Base-by-base conservation (phyloP, 2,797 vertebrate species). In the Rhadinocentrus ornatus region DNA sequence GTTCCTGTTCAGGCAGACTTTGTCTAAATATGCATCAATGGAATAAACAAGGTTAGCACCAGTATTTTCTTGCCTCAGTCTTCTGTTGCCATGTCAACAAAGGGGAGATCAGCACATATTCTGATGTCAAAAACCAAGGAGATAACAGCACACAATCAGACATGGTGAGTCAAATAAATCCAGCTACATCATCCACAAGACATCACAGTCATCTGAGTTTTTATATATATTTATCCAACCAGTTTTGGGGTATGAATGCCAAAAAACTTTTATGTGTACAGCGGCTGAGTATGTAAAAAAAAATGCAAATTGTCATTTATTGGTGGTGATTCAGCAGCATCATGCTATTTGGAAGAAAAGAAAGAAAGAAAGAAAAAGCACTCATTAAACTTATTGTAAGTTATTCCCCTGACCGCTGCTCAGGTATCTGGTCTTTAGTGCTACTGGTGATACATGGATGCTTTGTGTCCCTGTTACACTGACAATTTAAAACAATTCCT, bases 61-160 rank as follows among this genome's bases (percentile, higher is more conserved):
- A 46, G 44, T 9, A n/a, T 10, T 48, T 48, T 11, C n/a, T 48
- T 48, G 46, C 46, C n/a, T 48, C 46, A 8, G 46, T 48, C n/a
- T 48, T 48, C 46, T 48, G 46, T 48, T 48, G 46, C 46, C 46
- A 48, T 48, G 46, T 48, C 46, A 48, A 48, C 46, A 48, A 48
- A 48, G 46, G 18, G 46, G n/a, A 22, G 20, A 22, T 48, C 9
- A 1, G 46, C 3, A 6, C 46, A 48, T 48, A 48, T 22, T 48
- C 46, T 22, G 2, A 11, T 48, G 46, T 48, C 46, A 48, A 48
- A n/a, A n/a, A 22, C 46, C 8, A n/a, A 9, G 7, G 2, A 48
- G 46, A 48, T 48, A 48, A 48, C 18, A 46, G 20, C 46, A 48
- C 46, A 48, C 46, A 48, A 10, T 48, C 46, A 48, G n/a, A 48